Evolutionary conservation across 1,140 invertebrate species (phyloP).

Genomic region (Daktulosphaira vitifoliae): DNA sequence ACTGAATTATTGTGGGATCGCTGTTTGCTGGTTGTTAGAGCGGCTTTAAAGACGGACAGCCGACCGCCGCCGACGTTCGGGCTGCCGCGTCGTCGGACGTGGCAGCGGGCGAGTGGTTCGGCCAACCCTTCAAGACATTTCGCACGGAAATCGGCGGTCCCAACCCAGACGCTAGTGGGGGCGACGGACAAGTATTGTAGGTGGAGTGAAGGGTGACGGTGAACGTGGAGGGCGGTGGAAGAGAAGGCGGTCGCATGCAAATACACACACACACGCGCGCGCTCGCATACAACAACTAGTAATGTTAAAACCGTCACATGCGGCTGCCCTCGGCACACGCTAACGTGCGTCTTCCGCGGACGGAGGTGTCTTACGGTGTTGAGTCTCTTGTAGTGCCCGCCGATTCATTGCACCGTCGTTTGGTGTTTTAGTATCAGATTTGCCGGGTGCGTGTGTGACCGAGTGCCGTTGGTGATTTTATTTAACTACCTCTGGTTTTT

Average conservation of each 20-base stretch:
- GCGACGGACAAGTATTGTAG: background rate
- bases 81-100: background rate
- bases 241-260: constrained; percentile 31
- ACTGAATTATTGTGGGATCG: too few species aligned
- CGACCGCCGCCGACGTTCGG: background rate
- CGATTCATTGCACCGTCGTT: background rate
- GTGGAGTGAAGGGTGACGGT: background rate
- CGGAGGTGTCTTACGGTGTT: constrained; percentile 21
- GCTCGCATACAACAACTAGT: background rate
- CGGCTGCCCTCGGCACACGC: constrained; percentile 31
- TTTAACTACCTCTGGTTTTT: too few species aligned
- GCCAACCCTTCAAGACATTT: constrained; percentile 25
- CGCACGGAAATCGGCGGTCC: background rate
- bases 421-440: too few species aligned
- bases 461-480: background rate
- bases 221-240: background rate
- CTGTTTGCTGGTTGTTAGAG: too few species aligned
- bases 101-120: background rate
- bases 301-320: constrained; percentile 31
- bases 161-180: background rate
- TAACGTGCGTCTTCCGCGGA: constrained; percentile 32
- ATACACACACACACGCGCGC: constrained; percentile 1
- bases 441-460: background rate
- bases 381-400: background rate
- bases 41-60: too few species aligned